These are phyloP conservation scores for Diachrysia chrysitis DNA, from an alignment of 2,888 invertebrate genomes.

Conservation along the genomic window DNA sequence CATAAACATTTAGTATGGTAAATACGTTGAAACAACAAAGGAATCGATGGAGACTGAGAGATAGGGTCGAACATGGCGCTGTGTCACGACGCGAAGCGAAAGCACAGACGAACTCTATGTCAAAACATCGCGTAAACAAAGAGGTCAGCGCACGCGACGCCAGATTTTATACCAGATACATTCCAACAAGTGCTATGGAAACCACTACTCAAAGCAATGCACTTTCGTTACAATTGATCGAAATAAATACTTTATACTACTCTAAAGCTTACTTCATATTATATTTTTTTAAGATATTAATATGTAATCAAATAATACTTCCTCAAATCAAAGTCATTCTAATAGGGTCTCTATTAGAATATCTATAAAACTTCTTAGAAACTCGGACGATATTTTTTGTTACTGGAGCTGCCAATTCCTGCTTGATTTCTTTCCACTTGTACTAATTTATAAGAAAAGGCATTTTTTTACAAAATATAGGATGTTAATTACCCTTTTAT, in stretches of 20 bases:
- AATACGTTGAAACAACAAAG: conserved; percentile 33
- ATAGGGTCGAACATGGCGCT: conserved; percentile 43
- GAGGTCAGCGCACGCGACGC: conserved; percentile 61
- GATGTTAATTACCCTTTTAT: conserved; percentile 36
- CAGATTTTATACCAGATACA: conserved; percentile 53
- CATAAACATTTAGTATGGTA: conserved; percentile 18
- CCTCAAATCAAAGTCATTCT: no score
- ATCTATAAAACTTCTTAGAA: no score
- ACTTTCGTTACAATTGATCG: neutral
- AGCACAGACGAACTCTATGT: conserved; percentile 50
- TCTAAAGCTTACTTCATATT: no score
- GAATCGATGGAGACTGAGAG: conserved; percentile 25
- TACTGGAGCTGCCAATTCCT: neutral
- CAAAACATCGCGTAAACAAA: conserved; percentile 60
- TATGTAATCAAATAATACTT: no score
- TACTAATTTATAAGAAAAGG: conserved; percentile 6
- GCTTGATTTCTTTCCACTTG: conserved; percentile 6
- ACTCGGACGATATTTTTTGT: neutral
- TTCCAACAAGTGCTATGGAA: conserved; percentile 38
- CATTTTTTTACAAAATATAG: conserved; percentile 30
- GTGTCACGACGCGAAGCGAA: conserved; percentile 40
- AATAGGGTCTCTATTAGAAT: no score
- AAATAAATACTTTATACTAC: neutral
- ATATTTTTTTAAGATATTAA: no score
- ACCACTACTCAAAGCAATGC: neutral